Base-by-base conservation (phyloP, 2,888 invertebrate species). In the Auanema freiburgensis region DNA sequence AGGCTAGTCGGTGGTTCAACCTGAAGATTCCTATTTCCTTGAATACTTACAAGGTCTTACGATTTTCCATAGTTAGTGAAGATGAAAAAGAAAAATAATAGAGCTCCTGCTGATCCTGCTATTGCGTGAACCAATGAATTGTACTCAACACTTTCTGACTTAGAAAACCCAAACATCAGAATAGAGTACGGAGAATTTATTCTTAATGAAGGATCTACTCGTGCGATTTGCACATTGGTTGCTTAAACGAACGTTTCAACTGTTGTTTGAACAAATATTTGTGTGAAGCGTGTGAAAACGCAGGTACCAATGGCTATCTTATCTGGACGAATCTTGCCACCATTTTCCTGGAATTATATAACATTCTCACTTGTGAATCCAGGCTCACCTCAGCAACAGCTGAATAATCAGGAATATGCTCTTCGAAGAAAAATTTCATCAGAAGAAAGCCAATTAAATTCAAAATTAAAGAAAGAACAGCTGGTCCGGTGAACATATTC, bases 401-500 rank as follows among this genome's bases (percentile, higher is more conserved):
- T 5, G 16, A 3, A 24, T 49, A 50, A 49, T 42, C 24, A 11
- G 50, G 63, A 23, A 71, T 65, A 24, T 65, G 65, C 51, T 76
- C 76, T 11, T 63, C 66, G 50, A 76, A 76, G 6, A 61, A 57
- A 18, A 68, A 72, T 10, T 57, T 10, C 6, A 76, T 66, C 16
- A 72, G 53, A 1, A 63, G 6, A n/a, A 74, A 42, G 21, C 73
- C 73, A 10, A 62, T 10, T 3, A 57, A 42, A 46, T 74, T 74
- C 18, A 76, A 57, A 0, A 64, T 8, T 2, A 69, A 57, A 12
- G 65, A 64, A 8, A 72, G 56, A 8, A 74, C 24, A 12, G 76
- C 73, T 0, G 76, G 76, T 11, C 70, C 65, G 4, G 71, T 72
- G 54, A 76, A 76, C 43, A 76, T 76, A 53, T 63, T 69, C 8